These are phyloP conservation scores for Platycnemis pennipes DNA, from an alignment of 2,888 invertebrate genomes.

Conservation along the genomic window DNA sequence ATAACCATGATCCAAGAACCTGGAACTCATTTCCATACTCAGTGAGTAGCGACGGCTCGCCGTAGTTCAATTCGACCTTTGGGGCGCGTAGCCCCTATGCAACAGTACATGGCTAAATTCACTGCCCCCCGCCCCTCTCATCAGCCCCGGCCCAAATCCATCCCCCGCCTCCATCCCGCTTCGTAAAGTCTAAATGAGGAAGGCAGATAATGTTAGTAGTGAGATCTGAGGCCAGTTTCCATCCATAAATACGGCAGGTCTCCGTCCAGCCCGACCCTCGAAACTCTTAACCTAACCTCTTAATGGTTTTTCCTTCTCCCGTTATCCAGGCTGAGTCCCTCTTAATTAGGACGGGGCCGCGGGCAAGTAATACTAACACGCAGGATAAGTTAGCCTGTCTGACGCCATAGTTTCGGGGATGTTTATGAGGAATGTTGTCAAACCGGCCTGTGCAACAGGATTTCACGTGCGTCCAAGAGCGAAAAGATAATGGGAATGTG, in stretches of 20 bases:
- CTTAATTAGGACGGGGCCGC: conserved; percentile 33
- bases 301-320: conserved; percentile 1
- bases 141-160: background rate
- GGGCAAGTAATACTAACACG: background rate
- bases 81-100: background rate
- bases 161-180: background rate
- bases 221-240: conserved; percentile 35
- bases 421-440: background rate
- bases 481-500: background rate
- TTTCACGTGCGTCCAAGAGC: background rate
- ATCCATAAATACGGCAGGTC: conserved; percentile 23
- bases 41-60: background rate
- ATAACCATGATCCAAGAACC: background rate
- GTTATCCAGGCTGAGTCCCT: background rate
- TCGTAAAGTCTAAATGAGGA: background rate
- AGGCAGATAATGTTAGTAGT: background rate
- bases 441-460: background rate
- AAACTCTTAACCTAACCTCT: conserved; percentile 7
- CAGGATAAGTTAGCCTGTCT: background rate
- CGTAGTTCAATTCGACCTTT: background rate
- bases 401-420: background rate
- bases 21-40: background rate
- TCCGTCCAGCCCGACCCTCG: background rate
- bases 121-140: background rate
- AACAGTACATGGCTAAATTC: background rate